Evolutionary conservation across 1,140 invertebrate species (phyloP), one percentile per base, ranked within the genome.

Genomic region (Drosophila eugracilis): DNA sequence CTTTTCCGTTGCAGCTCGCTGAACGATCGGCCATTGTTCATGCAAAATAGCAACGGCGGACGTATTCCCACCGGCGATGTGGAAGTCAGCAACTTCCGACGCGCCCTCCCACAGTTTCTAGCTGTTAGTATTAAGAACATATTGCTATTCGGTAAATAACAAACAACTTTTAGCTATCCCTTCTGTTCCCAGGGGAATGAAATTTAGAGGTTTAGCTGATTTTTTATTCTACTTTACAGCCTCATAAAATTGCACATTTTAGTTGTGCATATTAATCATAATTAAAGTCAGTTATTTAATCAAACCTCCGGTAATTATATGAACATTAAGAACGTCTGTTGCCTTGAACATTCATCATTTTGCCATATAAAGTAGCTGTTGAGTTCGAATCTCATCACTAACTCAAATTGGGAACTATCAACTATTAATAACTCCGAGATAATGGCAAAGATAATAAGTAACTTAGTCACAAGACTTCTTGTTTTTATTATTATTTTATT

Each of bases 71-170:
- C 63, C 5, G 42, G 21, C n/a, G 70, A 88, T 49, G 83, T 91
- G 57, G 88, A 91, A 79, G 78, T 91, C 17, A 88, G 84, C 47
- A 93, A 92, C 75, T 84, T 93, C 57, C 91, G 93, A 37, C 90
- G 92, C 59, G 93, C 93, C 5, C 58, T 94, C 39, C 93, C 94
- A 44, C 94, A 95, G 91, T 93, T 93, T 75, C 88, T 94, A 59
- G 94, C 94, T 17, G 94, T 95, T 41, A 92, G 92, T 59, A 94
- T 94, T 24, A 95, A 95, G 88, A 95, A 95, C 91, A 90, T 94
- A 63, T 90, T 95, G 22, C 92, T 95, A 45, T 81, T 95, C 45
- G 93, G 91, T 91, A 91, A 91, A 78, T 91, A 85, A 84, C 52
- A 66, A 47, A 49, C 22, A 55, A 26, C 39, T 4, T 34, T n/a